A percentile compares a stretch with the other conserved stretches of the same genome.
These are phyloP conservation scores for Melanaphis sacchari DNA, from an alignment of 1,140 invertebrate species.

Conservation along the genomic window DNA sequence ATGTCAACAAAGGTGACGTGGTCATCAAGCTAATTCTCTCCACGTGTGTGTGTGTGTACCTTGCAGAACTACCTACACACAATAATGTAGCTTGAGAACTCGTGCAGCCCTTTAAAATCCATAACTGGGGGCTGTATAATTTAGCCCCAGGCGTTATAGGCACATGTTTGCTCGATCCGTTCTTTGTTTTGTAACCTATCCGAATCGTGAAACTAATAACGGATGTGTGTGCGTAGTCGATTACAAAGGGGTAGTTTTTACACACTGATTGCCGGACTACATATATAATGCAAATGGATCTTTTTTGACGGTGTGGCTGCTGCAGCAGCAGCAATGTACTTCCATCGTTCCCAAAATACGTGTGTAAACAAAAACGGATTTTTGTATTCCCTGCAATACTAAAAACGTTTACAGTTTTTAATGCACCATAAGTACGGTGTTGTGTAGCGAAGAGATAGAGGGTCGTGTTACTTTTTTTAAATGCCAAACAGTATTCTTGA, in stretches of 20 bases:
- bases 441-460: not conserved
- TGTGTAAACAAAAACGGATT: not conserved
- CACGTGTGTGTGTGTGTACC: not conserved
- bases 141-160: not conserved
- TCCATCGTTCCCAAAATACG: not conserved
- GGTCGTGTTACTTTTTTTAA: not conserved
- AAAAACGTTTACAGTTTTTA: not conserved
- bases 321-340: not conserved
- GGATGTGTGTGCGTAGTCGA: constrained; percentile 22
- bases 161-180: constrained; percentile 14
- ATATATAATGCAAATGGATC: constrained; percentile 22
- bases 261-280: not conserved
- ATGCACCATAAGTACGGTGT: not conserved
- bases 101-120: constrained; percentile 20
- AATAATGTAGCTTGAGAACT: not conserved
- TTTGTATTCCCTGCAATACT: not conserved
- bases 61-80: not conserved
- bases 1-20: constrained; percentile 13
- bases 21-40: constrained; percentile 16
- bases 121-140: constrained; percentile 9
- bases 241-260: constrained; percentile 40
- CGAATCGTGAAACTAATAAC: constrained; percentile 47
- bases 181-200: constrained; percentile 55
- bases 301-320: not conserved
- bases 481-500: not conserved